Percentiles rank a stretch among this genome's conserved stretches.
These are phyloP conservation scores for Camponotus floridanus DNA, from an alignment of 1,140 invertebrate species.

Conservation along the genomic window DNA sequence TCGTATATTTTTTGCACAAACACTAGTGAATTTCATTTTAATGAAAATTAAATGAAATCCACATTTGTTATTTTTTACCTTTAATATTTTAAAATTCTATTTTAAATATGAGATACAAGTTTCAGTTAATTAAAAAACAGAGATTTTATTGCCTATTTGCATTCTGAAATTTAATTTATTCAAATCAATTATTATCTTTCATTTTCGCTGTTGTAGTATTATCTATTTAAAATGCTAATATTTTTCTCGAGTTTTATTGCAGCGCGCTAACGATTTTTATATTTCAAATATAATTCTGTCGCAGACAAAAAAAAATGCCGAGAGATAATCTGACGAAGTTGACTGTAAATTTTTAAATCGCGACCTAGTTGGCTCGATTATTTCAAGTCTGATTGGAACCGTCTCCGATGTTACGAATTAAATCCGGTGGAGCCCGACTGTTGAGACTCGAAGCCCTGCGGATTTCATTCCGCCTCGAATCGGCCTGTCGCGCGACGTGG, in stretches of 20 bases:
- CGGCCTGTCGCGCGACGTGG: constrained; percentile 12
- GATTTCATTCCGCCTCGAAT: constrained; percentile 26
- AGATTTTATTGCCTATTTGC: constrained; percentile 50
- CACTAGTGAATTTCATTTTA: not conserved
- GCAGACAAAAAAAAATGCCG: constrained; percentile 1
- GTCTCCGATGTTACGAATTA: not conserved
- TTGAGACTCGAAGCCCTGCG: constrained; percentile 7
- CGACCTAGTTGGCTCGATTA: constrained; percentile 24
- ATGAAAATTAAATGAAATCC: not conserved
- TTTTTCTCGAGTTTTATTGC: not conserved
- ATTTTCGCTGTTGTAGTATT: not conserved
- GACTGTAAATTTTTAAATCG: not conserved
- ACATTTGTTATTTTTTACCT: not conserved
- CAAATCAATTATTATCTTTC: not conserved
- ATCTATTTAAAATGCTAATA: not conserved
- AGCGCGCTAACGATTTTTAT: not conserved
- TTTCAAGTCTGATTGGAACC: not conserved
- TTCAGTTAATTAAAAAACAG: not conserved
- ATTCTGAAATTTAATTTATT: not conserved
- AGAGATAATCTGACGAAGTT: not conserved
- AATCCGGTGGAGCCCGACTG: not conserved
- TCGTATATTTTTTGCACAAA: not conserved
- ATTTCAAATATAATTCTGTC: not conserved
- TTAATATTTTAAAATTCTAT: not conserved
- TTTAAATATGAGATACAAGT: not conserved